These are phyloP conservation scores for Ictalurus furcatus DNA, from an alignment of 2,113 vertebrate species.

Conservation along the genomic window DNA sequence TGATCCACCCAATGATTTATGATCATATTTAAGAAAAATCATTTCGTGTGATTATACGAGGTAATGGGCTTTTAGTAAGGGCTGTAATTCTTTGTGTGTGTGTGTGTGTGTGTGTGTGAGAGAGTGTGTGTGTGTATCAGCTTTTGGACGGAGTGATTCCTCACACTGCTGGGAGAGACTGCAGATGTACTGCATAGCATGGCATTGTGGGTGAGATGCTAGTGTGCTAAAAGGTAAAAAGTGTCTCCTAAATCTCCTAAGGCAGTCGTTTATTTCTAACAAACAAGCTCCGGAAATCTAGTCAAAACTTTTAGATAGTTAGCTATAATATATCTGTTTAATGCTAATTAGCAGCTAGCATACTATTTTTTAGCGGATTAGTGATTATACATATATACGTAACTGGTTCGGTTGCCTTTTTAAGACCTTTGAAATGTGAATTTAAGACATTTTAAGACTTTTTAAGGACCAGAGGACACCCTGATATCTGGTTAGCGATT, in stretches of 20 bases:
- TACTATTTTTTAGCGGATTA: not conserved
- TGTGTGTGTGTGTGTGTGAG: conserved; percentile 67
- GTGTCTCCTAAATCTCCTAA: not conserved
- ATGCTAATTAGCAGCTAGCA: not conserved
- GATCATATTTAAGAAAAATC: conserved; percentile 99
- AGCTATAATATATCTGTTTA: not conserved
- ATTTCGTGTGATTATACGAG: conserved; percentile 97
- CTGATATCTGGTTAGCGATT: not conserved
- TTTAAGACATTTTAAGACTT: too few relatives aligned
- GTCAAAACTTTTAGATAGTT: not conserved
- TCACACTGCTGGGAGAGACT: conserved; percentile 79
- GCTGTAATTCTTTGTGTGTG: conserved; percentile 82
- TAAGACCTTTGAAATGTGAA: too few relatives aligned
- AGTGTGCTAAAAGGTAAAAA: conserved; percentile 76
- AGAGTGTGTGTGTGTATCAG: conserved; percentile 67
- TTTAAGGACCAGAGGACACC: too few relatives aligned
- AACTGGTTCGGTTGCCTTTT: too few relatives aligned
- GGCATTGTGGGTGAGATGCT: conserved; percentile 69
- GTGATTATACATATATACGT: not conserved
- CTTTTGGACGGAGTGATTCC: conserved; percentile 81
- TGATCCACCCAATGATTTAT: conserved; percentile 99
- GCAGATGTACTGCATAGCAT: conserved; percentile 76
- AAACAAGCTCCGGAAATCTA: not conserved
- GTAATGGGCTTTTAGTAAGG: conserved; percentile 92
- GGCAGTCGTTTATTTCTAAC: not conserved